Conservation (phyloP, 2,113 vertebrate genomes). For the Gopherus flavomarginatus region DNA sequence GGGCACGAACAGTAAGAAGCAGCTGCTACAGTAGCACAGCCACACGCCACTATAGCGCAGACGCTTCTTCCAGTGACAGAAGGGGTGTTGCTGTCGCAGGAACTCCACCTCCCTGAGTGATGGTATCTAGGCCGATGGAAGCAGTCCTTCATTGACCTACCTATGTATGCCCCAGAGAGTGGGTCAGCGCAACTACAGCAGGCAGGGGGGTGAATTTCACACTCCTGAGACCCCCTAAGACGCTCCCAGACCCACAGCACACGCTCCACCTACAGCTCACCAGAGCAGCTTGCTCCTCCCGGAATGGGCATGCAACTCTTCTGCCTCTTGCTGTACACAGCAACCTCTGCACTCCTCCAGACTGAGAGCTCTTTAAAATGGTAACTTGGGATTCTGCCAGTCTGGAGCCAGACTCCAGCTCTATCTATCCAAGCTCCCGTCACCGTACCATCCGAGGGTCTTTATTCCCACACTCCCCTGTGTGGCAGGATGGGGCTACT, state of each 20-base stretch:
- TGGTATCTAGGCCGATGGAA: background rate
- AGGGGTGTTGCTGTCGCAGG: background rate
- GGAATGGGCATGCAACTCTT: rapidly evolving
- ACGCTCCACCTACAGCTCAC: background rate
- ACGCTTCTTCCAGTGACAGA: background rate
- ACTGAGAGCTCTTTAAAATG: background rate
- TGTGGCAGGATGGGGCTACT: background rate
- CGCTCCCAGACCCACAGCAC: background rate
- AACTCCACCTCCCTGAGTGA: background rate
- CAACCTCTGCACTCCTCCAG: background rate
- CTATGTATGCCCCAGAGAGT: background rate
- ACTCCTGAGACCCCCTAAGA: background rate
- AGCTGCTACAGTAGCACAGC: too few relatives aligned
- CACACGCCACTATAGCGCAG: too few relatives aligned
- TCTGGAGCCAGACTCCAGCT: background rate
- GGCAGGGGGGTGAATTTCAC: too few relatives aligned
- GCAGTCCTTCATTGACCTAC: background rate
- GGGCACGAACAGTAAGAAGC: background rate
- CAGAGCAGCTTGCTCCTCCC: background rate
- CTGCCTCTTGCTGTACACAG: rapidly evolving
- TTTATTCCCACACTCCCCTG: background rate
- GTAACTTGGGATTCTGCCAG: background rate
- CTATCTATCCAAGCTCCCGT: background rate
- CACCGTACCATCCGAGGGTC: background rate
- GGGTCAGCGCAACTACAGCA: background rate